phyloP scores from a whole-genome alignment of 2,797 vertebrate species.

The Sebastes trivittatus region DNA sequence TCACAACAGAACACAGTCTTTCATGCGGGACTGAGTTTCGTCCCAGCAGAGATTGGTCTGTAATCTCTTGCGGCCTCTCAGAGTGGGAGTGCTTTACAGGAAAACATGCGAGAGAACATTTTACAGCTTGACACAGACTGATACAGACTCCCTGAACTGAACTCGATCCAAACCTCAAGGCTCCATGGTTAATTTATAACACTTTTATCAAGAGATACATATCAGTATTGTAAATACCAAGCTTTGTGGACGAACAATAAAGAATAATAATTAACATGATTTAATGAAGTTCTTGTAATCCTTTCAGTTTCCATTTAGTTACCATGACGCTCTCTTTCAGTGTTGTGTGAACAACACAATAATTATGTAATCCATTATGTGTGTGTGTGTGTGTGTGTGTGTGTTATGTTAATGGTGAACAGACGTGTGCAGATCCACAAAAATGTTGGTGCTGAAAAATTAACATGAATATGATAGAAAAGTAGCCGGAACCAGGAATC shows the following conservation, averaged over 20 bases:
- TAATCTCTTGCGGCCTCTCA: constrained; percentile 11
- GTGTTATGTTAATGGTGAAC: not conserved
- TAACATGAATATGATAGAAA: not conserved
- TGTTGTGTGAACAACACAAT: not conserved
- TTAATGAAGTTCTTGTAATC: not conserved
- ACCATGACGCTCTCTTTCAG: constrained; percentile 20
- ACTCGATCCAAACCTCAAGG: constrained; percentile 10
- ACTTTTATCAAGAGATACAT: not conserved
- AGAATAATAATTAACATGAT: constrained; percentile 12
- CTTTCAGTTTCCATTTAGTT: constrained; percentile 20
- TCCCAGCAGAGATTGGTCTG: not conserved
- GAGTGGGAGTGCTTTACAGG: constrained; percentile 24
- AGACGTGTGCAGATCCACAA: not conserved
- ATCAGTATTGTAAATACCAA: constrained; percentile 21
- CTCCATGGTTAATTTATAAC: constrained; percentile 15
- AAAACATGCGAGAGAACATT: constrained; percentile 20
- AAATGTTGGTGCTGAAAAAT: not conserved
- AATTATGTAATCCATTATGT: constrained; percentile 37
- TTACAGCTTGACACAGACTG: constrained; percentile 44
- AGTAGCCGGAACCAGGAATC: too few relatives aligned
- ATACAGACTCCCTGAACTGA: constrained; percentile 39
- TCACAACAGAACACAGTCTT: not conserved
- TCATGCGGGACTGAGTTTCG: constrained; percentile 1
- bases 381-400: not conserved
- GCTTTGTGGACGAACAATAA: not conserved